Evolutionary conservation across 2,113 vertebrate species (phyloP), one percentile per base, ranked within the genome.

Genomic region (Poeciliopsis occidentalis): DNA sequence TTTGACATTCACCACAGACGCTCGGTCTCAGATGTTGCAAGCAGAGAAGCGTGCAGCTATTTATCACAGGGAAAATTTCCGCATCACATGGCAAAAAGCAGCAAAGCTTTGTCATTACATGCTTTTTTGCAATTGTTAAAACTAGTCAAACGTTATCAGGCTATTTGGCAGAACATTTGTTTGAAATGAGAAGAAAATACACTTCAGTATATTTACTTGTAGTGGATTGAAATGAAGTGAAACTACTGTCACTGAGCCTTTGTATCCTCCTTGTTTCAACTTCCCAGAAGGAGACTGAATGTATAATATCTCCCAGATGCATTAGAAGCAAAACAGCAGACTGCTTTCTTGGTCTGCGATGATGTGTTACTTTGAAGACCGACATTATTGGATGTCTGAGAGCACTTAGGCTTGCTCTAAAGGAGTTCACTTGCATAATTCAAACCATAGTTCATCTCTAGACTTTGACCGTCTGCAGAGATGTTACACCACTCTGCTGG

Each of bases 381-480:
- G 34, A n/a, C 31, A 75, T 88, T 77, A 87, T 73, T 60, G 78
- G 64, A 80, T 74, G 70, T 85, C 85, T 76, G 72, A 86, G 76
- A 90, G 86, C 91, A 89, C 83, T 90, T 81, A 76, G 85, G 79
- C 83, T 83, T 71, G 70, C 69, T 60, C 51, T 41, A 60, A 80
- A 73, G 74, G 82, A 80, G 51, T 79, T 75, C 22, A 67, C 26
- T 57, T 88, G 76, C 81, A 86, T 87, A 80, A 85, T 85, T 83
- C 57, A 84, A 26, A 65, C 57, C 41, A 64, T 29, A 37, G 69
- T 67, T 76, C 72, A 79, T 73, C 70, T 13, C 29, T 3, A 65
- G 67, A 75, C 30, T 62, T n/a, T 54, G 30, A 60, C 29, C 51
- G 64, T 19, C 31, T 17, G 39, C 19, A 70, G 62, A 78, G 64